Conservation (phyloP, 2,113 vertebrate species). For the Cyphomyrus plagiostoma region DNA sequence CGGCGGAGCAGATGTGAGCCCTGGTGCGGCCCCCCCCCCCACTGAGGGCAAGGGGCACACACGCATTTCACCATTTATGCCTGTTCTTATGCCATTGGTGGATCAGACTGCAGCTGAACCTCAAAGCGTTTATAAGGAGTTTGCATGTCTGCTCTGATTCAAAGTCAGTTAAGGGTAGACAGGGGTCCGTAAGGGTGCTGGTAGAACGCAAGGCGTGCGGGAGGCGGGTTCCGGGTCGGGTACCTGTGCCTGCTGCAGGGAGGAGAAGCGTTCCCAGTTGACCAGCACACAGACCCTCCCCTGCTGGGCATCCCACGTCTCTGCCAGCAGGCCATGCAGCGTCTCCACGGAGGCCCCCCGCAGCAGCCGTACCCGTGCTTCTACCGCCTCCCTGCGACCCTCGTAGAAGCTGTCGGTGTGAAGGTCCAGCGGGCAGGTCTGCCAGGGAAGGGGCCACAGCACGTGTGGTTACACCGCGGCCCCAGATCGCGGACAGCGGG, state of each 20-base stretch:
- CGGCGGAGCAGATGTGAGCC: neutral
- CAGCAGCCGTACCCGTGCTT: constrained; percentile 66
- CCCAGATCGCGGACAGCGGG: neutral
- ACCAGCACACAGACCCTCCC: constrained; percentile 70
- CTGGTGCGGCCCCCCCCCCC: neutral
- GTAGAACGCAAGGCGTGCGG: neutral
- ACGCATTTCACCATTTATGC: neutral
- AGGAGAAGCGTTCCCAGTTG: constrained; percentile 81
- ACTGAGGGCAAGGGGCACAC: neutral
- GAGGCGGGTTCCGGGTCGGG: neutral
- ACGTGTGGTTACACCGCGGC: neutral
- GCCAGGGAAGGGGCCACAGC: neutral
- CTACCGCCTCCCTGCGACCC: constrained; percentile 67
- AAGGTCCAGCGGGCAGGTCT: constrained; percentile 82
- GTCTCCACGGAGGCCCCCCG: constrained; percentile 55
- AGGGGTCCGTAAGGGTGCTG: neutral
- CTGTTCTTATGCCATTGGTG: neutral
- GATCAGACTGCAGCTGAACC: neutral
- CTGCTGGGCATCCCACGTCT: constrained; percentile 72
- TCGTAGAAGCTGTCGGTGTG: constrained; percentile 85
- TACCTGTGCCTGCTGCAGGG: constrained; percentile 86
- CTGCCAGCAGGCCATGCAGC: constrained; percentile 61
- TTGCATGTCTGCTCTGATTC: neutral
- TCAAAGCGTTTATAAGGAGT: neutral
- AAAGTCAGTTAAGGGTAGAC: neutral